Percentiles rank a stretch among this genome's conserved stretches.
Evolutionary conservation across 2,797 vertebrate genomes (phyloP).

Genomic region (Epinephelus awoara): DNA sequence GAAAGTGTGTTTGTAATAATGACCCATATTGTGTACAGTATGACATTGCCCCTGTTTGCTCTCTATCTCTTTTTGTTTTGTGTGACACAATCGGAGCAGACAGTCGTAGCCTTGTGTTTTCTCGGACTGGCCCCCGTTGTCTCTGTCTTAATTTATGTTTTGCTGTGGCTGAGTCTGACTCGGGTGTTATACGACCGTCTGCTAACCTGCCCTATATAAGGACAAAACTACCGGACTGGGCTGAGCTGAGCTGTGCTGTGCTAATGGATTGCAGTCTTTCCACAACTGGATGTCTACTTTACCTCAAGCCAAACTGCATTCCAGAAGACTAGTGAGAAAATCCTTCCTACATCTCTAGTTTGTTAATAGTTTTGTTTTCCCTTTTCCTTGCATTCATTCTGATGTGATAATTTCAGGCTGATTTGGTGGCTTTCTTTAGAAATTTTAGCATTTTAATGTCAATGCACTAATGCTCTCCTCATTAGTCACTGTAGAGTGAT

Average conservation of each 20-base stretch:
- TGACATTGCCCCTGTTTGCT: constrained; percentile 45
- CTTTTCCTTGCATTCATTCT: background rate
- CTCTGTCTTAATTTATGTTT: constrained; percentile 82
- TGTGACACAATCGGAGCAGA: constrained; percentile 84
- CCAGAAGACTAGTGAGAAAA: constrained; percentile 30
- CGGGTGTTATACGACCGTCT: constrained; percentile 72
- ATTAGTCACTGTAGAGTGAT: background rate
- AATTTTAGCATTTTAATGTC: constrained; percentile 11
- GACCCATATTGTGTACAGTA: constrained; percentile 55
- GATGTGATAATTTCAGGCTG: background rate
- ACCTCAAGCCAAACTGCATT: constrained; percentile 29
- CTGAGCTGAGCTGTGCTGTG: constrained; percentile 33
- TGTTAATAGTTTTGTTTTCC: background rate
- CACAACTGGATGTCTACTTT: constrained; percentile 28
- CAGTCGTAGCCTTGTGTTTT: constrained; percentile 73
- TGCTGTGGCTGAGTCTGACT: constrained; percentile 64
- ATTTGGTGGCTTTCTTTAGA: background rate
- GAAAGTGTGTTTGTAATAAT: constrained; percentile 61
- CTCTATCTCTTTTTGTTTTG: constrained; percentile 60
- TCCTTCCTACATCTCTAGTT: constrained; percentile 12
- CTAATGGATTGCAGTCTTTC: constrained; percentile 55
- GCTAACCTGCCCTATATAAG: constrained; percentile 83
- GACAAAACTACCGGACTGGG: constrained; percentile 63
- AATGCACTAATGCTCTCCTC: background rate
- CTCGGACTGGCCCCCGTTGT: constrained; percentile 70